Base-by-base conservation (phyloP, 2,888 invertebrate species). In the Nymphalis c-album region DNA sequence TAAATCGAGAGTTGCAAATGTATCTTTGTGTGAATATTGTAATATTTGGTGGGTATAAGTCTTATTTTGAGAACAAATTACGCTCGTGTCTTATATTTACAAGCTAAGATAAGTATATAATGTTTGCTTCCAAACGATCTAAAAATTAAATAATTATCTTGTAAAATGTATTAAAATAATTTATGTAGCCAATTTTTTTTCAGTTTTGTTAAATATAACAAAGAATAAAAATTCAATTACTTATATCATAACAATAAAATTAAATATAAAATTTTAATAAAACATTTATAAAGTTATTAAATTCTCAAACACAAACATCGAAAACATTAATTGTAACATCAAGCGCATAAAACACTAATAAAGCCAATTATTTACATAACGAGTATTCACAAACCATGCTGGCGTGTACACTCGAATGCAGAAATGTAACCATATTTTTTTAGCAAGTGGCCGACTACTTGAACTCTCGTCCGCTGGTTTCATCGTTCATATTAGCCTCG, bases 391-490 rank as follows among this genome's bases (percentile, higher is more conserved):
- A 65, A 66, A 60, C 65, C 67, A 65, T 62, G 69, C 63, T 60
- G 51, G 58, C 45, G 22, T 63, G 46, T 65, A 69, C 57, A 66
- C 69, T 72, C 67, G 67, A 71, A 70, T 45, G 62, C 50, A 58
- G 70, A 74, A 73, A 74, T 74, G 71, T 72, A 60, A 72, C 72
- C 70, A 64, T 74, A 75, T 73, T 75, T 75, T 76, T 76, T 73
- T 69, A 69, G 68, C 57, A 64, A 71, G 67, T 64, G 68, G 66
- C 59, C 65, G 67, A 63, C 71, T 69, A 75, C 74, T 75, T 74
- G 69, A 74, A 70, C 68, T 69, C 70, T 64, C 69, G 70, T 73
- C 65, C 69, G 71, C 70, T 60, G 70, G 70, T 69, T 73, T 64
- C 63, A 69, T 62, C 60, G 71, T 67, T 60, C 64, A 70, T 59